Conservation (phyloP, 2,113 vertebrate species). For the Vanacampus margaritifer region DNA sequence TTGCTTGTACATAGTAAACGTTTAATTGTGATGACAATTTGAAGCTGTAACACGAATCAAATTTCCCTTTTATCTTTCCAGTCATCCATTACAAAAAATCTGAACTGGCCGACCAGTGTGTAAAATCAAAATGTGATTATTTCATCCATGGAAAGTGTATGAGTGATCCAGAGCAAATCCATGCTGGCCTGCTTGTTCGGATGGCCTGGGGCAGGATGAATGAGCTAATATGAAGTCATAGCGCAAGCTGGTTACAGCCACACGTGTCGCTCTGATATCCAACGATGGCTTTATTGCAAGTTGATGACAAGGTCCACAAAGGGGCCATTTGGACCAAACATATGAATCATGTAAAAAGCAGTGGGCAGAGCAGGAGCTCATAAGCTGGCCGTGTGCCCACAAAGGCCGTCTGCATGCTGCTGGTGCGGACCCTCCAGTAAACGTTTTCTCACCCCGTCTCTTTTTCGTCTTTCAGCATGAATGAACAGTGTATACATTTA, state of each 20-base stretch:
- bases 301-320: conserved; percentile 61
- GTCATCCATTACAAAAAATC: too few species aligned
- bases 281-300: conserved; percentile 66
- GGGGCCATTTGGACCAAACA: conserved; percentile 62
- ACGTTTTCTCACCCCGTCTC: conserved; percentile 12
- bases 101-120: neutral
- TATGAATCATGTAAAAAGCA: conserved; percentile 57
- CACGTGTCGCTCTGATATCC: conserved; percentile 54
- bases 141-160: neutral
- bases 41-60: too few species aligned
- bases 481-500: conserved; percentile 50
- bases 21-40: too few species aligned
- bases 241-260: conserved; percentile 55
- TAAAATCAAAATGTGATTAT: neutral
- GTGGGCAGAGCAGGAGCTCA: conserved; percentile 51
- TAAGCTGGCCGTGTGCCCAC: conserved; percentile 39
- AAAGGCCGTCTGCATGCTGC: conserved; percentile 26
- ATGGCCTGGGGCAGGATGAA: conserved; percentile 49
- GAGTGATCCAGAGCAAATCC: conserved; percentile 7
- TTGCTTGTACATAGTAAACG: too few species aligned
- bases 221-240: conserved; percentile 59
- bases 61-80: too few species aligned
- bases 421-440: conserved; percentile 36
- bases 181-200: conserved; percentile 28
- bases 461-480: conserved; percentile 42